A percentile compares a stretch with the other conserved stretches of the same genome.
Conservation (phyloP, 2,888 invertebrate genomes). For the Standfussiana lucernea region DNA sequence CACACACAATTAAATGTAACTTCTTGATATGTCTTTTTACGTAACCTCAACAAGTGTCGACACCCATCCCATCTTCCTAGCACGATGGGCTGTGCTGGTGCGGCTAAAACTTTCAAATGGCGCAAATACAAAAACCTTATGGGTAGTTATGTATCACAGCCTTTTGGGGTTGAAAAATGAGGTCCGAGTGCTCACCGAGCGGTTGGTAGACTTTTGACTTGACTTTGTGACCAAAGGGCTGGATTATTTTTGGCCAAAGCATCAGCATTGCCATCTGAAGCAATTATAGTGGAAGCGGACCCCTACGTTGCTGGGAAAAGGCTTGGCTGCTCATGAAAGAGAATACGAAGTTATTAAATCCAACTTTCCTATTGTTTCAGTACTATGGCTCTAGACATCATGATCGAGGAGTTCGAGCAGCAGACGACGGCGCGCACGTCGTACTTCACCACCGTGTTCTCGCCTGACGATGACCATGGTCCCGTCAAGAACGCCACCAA, state of each 20-base stretch:
- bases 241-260: not conserved
- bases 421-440: conserved; percentile 78
- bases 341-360: not conserved
- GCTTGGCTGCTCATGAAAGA: not conserved
- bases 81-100: not conserved
- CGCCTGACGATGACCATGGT: conserved; percentile 65
- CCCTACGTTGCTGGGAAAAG: not conserved
- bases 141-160: not conserved
- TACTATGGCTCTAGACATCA: conserved; percentile 80
- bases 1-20: not conserved
- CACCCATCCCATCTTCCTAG: not conserved
- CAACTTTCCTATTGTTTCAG: conserved; percentile 66
- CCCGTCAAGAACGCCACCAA: conserved; percentile 70
- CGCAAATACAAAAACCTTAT: not conserved
- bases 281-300: not conserved
- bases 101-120: not conserved
- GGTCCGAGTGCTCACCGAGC: not conserved
- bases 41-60: not conserved
- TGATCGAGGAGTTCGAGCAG: conserved; percentile 78
- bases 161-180: not conserved
- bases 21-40: too few species aligned
- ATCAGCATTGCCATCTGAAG: not conserved
- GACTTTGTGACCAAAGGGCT: not conserved
- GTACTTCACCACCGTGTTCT: conserved; percentile 73
- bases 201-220: not conserved